A percentile compares a stretch with the other conserved stretches of the same genome.
Conservation (phyloP, 2,888 invertebrate species). For the Nudaria mundana region DNA sequence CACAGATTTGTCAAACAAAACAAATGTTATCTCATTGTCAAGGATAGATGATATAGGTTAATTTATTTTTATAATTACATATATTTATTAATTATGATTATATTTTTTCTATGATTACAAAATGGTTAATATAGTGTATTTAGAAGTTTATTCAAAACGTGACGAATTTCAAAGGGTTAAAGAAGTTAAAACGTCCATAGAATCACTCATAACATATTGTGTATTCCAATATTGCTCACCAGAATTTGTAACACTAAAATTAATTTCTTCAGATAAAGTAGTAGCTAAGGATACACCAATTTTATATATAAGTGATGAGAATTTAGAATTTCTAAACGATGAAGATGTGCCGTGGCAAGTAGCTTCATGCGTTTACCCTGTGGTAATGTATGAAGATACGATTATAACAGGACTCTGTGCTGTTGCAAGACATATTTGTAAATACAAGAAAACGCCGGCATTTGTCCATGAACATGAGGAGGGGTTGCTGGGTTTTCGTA, state of each 20-base stretch:
- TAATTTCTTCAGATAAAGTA: constrained; percentile 51
- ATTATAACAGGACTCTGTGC: constrained; percentile 90
- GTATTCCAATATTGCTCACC: constrained; percentile 82
- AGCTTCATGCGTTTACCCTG: constrained; percentile 82
- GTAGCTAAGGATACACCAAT: constrained; percentile 24
- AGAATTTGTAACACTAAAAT: constrained; percentile 59
- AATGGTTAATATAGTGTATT: constrained; percentile 49
- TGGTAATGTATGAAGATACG: constrained; percentile 80
- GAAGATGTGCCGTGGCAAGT: constrained; percentile 72
- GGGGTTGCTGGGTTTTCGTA: constrained; percentile 88
- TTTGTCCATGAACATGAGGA: constrained; percentile 58
- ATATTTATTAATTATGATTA: too few relatives aligned
- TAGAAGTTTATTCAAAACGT: constrained; percentile 46
- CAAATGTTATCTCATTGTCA: too few relatives aligned
- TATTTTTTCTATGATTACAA: too few relatives aligned
- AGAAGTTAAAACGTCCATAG: constrained; percentile 66
- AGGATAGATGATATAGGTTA: too few relatives aligned
- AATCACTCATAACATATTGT: constrained; percentile 83
- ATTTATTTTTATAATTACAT: too few relatives aligned
- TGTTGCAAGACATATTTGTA: constrained; percentile 75
- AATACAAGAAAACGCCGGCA: constrained; percentile 33
- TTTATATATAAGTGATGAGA: constrained; percentile 48
- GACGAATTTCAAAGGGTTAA: constrained; percentile 34
- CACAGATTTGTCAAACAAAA: too few relatives aligned
- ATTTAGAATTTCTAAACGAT: constrained; percentile 46